These are phyloP conservation scores for Hymenopus coronatus DNA, from an alignment of 2,888 invertebrate genomes.

Conservation along the genomic window DNA sequence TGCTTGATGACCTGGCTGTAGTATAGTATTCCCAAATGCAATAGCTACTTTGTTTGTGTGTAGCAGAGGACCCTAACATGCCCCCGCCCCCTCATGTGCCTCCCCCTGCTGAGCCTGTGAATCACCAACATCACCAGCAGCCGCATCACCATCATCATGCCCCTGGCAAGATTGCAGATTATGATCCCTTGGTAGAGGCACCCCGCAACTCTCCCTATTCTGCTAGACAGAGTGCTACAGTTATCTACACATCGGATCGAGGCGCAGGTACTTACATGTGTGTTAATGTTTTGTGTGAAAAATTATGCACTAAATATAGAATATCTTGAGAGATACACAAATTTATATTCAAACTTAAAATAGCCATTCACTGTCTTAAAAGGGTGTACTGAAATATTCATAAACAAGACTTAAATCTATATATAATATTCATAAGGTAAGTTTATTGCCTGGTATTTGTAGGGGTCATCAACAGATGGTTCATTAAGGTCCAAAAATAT, in stretches of 20 bases:
- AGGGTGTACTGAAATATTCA: too few relatives aligned
- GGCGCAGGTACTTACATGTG: conserved; percentile 55
- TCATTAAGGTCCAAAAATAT: too few relatives aligned
- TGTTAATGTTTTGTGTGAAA: neutral
- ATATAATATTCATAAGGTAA: too few relatives aligned
- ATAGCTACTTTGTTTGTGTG: neutral
- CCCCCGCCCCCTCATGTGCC: conserved; percentile 21
- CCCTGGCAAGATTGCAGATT: conserved; percentile 69
- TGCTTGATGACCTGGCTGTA: neutral
- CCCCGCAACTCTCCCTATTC: conserved; percentile 70
- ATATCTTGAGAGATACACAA: neutral
- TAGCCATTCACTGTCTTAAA: too few relatives aligned
- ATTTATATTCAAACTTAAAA: too few relatives aligned
- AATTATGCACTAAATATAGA: neutral
- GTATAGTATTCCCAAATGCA: neutral
- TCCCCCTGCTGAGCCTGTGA: conserved; percentile 22
- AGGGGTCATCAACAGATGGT: too few relatives aligned
- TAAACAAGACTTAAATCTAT: too few relatives aligned
- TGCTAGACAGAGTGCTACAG: conserved; percentile 73
- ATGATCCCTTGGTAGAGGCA: conserved; percentile 70
- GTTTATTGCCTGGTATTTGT: too few relatives aligned
- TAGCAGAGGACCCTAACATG: conserved; percentile 19
- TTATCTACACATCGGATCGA: conserved; percentile 79
- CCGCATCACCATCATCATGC: conserved; percentile 37
- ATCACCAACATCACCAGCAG: conserved; percentile 31